Percentiles rank a stretch among this genome's conserved stretches.
Conservation (phyloP, 2,797 vertebrate species). For the Leptodactylus fallax region DNA sequence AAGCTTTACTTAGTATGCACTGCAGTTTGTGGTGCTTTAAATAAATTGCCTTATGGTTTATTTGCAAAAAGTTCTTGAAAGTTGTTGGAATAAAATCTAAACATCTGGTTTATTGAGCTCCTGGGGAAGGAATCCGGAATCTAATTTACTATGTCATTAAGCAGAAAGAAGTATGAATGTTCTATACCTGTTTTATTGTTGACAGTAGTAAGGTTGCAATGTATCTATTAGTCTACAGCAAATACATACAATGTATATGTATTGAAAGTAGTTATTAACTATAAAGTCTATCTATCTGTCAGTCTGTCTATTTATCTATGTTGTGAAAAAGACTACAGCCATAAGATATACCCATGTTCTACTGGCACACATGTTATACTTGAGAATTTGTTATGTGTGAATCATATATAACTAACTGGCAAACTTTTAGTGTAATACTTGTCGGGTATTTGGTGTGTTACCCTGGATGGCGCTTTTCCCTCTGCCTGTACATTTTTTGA, state of each 20-base stretch:
- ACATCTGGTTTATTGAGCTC: slow-evolving; percentile 69
- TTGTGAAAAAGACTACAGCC: no score
- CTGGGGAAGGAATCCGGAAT: slow-evolving; percentile 63
- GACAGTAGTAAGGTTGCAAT: slow-evolving; percentile 63
- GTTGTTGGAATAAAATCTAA: slow-evolving; percentile 62
- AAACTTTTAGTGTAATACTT: no score
- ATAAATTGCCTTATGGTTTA: slow-evolving; percentile 66
- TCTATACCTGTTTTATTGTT: slow-evolving; percentile 43
- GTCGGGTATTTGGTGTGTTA: no score
- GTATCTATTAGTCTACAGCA: slow-evolving; percentile 50
- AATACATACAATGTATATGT: slow-evolving; percentile 44
- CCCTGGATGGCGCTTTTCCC: no score
- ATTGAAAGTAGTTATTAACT: slow-evolving; percentile 28
- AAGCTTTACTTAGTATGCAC: slow-evolving; percentile 61
- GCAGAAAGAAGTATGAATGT: slow-evolving; percentile 63
- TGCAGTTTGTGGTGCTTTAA: slow-evolving; percentile 29
- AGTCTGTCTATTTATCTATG: no score
- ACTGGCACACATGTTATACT: no score
- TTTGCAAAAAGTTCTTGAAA: slow-evolving; percentile 65
- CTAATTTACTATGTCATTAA: slow-evolving; percentile 67
- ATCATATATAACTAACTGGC: no score
- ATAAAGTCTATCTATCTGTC: neutral
- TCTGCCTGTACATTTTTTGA: no score
- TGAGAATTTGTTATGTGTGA: no score
- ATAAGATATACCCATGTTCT: no score